Evolutionary conservation across 2,888 invertebrate genomes (phyloP).

Genomic region (Exocentrus adspersus): DNA sequence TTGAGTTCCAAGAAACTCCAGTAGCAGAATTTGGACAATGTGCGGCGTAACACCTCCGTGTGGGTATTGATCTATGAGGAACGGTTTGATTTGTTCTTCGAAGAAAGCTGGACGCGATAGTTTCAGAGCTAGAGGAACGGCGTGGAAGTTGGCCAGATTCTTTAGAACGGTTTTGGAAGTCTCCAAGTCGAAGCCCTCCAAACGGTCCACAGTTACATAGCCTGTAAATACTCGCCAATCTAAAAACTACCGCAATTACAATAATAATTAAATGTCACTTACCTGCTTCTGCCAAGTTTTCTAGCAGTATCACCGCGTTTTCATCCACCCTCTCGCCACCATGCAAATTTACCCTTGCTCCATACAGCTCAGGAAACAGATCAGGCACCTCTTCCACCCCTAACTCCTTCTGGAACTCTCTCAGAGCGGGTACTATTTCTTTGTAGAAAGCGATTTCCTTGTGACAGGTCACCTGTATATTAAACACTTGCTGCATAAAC

Average conservation of each 20-base stretch:
- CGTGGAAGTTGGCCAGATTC: slow-evolving; percentile 67
- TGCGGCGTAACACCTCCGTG: neutral
- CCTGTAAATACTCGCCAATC: too few species aligned
- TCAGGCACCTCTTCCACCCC: slow-evolving; percentile 60
- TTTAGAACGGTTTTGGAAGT: slow-evolving; percentile 62
- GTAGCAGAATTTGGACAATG: neutral
- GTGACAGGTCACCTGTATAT: slow-evolving; percentile 64
- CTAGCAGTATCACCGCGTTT: slow-evolving; percentile 66
- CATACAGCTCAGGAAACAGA: slow-evolving; percentile 52
- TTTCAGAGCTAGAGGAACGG: slow-evolving; percentile 66
- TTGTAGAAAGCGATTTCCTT: slow-evolving; percentile 67
- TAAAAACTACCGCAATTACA: too few species aligned
- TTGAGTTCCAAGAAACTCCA: neutral
- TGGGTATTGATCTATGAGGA: slow-evolving; percentile 19
- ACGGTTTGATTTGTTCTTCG: slow-evolving; percentile 54
- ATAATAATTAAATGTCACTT: neutral
- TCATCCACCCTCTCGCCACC: slow-evolving; percentile 61
- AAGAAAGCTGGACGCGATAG: slow-evolving; percentile 59
- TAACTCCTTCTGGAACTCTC: slow-evolving; percentile 62
- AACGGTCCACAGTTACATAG: slow-evolving; percentile 63
- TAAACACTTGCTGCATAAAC: slow-evolving; percentile 64
- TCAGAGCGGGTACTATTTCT: slow-evolving; percentile 62
- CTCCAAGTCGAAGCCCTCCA: slow-evolving; percentile 62
- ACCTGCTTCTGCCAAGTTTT: slow-evolving; percentile 61
- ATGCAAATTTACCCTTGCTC: slow-evolving; percentile 47